Percentiles rank a stretch among this genome's conserved stretches.
Conservation (phyloP, 2,113 vertebrate species). For the Hucho hucho region DNA sequence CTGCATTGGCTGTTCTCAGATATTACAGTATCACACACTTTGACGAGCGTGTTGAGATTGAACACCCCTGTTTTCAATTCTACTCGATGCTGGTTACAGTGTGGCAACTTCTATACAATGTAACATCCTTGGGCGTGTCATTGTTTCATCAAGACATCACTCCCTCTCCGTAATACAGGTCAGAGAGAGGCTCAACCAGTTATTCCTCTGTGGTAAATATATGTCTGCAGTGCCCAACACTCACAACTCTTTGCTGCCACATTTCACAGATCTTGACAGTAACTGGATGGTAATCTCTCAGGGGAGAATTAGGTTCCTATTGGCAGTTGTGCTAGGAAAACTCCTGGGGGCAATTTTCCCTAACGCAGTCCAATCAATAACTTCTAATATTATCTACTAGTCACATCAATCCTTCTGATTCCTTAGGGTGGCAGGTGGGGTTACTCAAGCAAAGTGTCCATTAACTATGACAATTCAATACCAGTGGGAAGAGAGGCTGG, state of each 20-base stretch:
- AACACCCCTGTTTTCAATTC: background rate
- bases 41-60: slow-evolving; percentile 50
- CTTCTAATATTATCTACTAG: slow-evolving; percentile 45
- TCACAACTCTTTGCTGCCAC: slow-evolving; percentile 24
- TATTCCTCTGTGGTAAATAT: slow-evolving; percentile 13
- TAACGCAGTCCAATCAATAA: slow-evolving; percentile 61
- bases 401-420: background rate
- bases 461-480: slow-evolving; percentile 45
- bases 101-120: background rate
- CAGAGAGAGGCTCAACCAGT: background rate
- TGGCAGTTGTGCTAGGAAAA: slow-evolving; percentile 45
- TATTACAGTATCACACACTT: slow-evolving; percentile 29
- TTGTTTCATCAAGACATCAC: background rate
- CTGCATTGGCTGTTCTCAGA: slow-evolving; percentile 20
- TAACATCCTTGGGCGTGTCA: background rate
- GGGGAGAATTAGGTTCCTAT: slow-evolving; percentile 55
- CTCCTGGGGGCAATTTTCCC: slow-evolving; percentile 44
- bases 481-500: slow-evolving; percentile 13
- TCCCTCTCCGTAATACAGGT: background rate
- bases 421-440: slow-evolving; percentile 7
- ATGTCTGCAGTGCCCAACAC: background rate
- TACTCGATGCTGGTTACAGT: background rate
- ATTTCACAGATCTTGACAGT: slow-evolving; percentile 56
- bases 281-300: slow-evolving; percentile 49
- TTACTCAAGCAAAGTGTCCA: slow-evolving; percentile 34